Evolutionary conservation across 2,888 invertebrate species (phyloP), one percentile per base, ranked within the genome.

Genomic region (Melieria crassipennis): DNA sequence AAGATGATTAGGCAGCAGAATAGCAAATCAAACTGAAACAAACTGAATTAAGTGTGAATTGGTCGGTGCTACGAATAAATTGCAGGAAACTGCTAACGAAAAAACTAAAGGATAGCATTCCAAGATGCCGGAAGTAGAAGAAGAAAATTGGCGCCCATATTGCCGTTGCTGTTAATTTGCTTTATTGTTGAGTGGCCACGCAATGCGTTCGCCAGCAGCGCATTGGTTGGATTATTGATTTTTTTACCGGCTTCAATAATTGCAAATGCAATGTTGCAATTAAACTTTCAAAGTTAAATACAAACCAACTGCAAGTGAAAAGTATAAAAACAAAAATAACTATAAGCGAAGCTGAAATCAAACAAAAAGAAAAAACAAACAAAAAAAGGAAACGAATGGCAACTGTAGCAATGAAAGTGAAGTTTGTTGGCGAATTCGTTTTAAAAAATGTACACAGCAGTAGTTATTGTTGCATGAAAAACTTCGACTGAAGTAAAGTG

Each of bases 1-100:
- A 30, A 30, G 1, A 30, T 30, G 30, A 30, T 72, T 68, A 73
- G 73, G 67, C 63, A 70, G 69, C 70, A 60, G 56, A 69, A 70
- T 70, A 70, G 58, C 56, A 62, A 3, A 52, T n/a, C 52, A 52
- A 52, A 52, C 52, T 52, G 52, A 52, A 52, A 1, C 7, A 52
- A 5, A 52, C 52, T 7, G 30, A 30, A 30, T 30, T 30, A 30
- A 30, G 30, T 30, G 30, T 30, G 2, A 30, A 30, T 30, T 30
- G 30, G 30, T 30, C 30, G 30, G 30, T 30, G 30, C 30, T 30
- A 30, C 30, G 30, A 30, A 30, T 30, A 30, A 30, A 30, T 30
- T 30, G 30, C 30, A 30, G 30, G 30, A 30, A 30, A 30, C 30
- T 30, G 30, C 30, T 30, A 30, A 30, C 1, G 30, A 30, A 30